These are phyloP conservation scores for Cotesia glomerata DNA, from an alignment of 1,140 invertebrate genomes.

Conservation along the genomic window DNA sequence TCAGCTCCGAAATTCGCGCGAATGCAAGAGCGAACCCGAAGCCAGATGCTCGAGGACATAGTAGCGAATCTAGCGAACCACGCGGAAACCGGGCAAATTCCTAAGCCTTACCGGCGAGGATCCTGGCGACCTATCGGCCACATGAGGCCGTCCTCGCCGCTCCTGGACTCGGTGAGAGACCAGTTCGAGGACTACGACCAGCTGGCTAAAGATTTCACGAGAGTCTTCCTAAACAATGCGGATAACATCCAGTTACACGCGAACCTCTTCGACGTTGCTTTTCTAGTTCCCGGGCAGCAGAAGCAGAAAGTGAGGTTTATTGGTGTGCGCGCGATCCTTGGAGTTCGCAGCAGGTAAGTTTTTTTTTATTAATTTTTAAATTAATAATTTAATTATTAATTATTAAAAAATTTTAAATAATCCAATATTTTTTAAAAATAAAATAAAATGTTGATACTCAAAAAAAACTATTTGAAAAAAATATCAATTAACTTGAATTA, in stretches of 20 bases:
- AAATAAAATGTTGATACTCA: too few relatives aligned
- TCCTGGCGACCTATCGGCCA: constrained; percentile 95
- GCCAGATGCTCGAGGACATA: constrained; percentile 93
- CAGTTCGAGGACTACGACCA: constrained; percentile 94
- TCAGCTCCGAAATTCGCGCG: constrained; percentile 96
- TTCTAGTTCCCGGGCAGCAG: constrained; percentile 83
- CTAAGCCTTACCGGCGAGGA: constrained; percentile 88
- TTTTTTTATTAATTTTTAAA: constrained; percentile 12
- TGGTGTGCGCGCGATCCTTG: constrained; percentile 88
- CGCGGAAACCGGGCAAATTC: constrained; percentile 93
- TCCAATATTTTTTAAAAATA: too few relatives aligned
- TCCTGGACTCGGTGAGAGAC: constrained; percentile 89
- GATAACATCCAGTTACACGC: constrained; percentile 74
- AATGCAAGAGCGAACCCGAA: constrained; percentile 90
- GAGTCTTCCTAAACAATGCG: constrained; percentile 84
- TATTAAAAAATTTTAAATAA: too few relatives aligned
- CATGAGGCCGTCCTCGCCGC: constrained; percentile 90
- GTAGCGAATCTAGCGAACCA: constrained; percentile 93
- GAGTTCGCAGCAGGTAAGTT: constrained; percentile 81
- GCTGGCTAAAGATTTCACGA: constrained; percentile 89
- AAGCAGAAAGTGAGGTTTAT: constrained; percentile 90
- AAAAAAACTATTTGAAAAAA: too few relatives aligned
- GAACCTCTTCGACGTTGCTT: constrained; percentile 88
- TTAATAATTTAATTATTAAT: too few relatives aligned
- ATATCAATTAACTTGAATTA: too few relatives aligned